These are phyloP conservation scores for Standfussiana lucernea DNA, from an alignment of 2,888 invertebrate species.

Conservation along the genomic window DNA sequence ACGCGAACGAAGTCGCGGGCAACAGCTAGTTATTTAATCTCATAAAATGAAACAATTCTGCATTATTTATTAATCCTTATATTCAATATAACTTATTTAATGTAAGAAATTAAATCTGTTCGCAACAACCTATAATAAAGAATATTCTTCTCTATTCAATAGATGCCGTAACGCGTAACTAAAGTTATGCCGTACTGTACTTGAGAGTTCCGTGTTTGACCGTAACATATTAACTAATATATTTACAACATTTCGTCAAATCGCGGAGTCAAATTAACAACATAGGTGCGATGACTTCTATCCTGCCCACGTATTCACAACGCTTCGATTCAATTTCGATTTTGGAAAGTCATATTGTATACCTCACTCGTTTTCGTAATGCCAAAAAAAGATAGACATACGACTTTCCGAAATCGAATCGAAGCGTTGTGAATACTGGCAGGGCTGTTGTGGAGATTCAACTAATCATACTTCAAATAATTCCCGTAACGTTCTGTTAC, in stretches of 20 bases:
- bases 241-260: constrained; percentile 73
- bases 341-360: too few relatives aligned
- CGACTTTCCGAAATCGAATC: too few relatives aligned
- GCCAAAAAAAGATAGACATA: too few relatives aligned
- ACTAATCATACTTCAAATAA: constrained; percentile 62
- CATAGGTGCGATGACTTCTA: constrained; percentile 61
- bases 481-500: constrained; percentile 65
- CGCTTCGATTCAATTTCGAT: too few relatives aligned
- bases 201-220: constrained; percentile 70
- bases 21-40: constrained; percentile 30
- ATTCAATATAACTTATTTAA: constrained; percentile 80
- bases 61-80: constrained; percentile 79
- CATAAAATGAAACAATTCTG: constrained; percentile 51
- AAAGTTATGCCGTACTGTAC: constrained; percentile 76
- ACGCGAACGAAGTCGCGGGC: too few relatives aligned
- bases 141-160: constrained; percentile 79
- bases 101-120: constrained; percentile 82
- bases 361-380: too few relatives aligned
- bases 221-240: constrained; percentile 67
- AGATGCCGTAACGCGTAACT: constrained; percentile 80
- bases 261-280: constrained; percentile 68
- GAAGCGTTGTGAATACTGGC: too few relatives aligned
- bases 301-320: too few relatives aligned
- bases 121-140: constrained; percentile 80
- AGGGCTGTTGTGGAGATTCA: constrained; percentile 68